phyloP scores from a whole-genome alignment of 2,797 vertebrate genomes.

The Eutrigla gurnardus region DNA sequence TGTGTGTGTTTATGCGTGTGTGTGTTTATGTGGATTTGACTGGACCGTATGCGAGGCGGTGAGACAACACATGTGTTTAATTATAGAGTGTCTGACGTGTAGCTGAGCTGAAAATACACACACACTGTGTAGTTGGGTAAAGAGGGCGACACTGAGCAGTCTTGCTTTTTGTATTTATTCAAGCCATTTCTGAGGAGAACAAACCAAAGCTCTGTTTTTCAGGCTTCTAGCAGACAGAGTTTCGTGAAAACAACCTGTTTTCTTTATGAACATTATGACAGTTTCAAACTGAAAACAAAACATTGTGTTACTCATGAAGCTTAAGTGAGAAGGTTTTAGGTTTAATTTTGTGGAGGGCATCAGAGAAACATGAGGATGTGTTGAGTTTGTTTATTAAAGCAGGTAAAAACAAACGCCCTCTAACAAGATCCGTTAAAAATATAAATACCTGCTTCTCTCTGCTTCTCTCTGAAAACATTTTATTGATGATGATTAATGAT shows the following conservation, averaged over 20 bases:
- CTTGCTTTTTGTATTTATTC: not conserved
- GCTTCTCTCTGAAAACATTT: not conserved
- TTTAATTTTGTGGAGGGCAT: too few relatives aligned
- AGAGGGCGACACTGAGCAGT: not conserved
- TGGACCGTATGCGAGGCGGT: not conserved
- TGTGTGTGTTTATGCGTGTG: not conserved
- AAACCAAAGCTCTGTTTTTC: not conserved
- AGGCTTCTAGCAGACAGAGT: not conserved
- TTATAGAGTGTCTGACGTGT: conserved; percentile 29
- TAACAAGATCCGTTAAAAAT: too few relatives aligned
- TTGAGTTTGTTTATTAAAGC: not conserved
- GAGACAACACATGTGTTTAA: conserved; percentile 33
- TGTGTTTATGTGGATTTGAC: not conserved
- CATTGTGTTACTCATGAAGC: too few relatives aligned
- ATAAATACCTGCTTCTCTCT: not conserved
- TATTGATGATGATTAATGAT: not conserved
- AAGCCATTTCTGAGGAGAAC: conserved; percentile 1
- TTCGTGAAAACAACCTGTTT: not conserved
- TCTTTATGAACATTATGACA: not conserved
- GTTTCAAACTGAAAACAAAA: not conserved
- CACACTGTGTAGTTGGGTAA: conserved; percentile 1
- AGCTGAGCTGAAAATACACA: conserved; percentile 9
- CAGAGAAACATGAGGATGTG: too few relatives aligned
- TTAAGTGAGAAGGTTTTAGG: too few relatives aligned
- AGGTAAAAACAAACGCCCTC: not conserved